These are phyloP conservation scores for Corydoras maculifer DNA, from an alignment of 2,113 vertebrate species.

Conservation along the genomic window DNA sequence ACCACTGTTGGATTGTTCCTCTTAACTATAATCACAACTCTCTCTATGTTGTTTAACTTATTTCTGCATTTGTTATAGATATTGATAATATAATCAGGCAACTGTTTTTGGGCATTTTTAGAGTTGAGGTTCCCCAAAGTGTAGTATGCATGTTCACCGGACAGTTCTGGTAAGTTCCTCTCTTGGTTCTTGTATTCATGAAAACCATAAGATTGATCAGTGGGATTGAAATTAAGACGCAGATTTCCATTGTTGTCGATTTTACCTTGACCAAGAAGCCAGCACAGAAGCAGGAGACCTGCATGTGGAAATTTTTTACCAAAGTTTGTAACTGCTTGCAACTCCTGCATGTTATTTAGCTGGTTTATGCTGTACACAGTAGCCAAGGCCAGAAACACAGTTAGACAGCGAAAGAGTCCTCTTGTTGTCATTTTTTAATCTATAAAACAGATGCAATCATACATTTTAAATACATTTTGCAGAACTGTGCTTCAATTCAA, in stretches of 20 bases:
- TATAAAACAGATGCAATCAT: background rate
- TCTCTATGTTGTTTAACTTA: too few species aligned
- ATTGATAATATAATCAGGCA: too few species aligned
- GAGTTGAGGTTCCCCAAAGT: too few species aligned
- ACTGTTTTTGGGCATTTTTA: too few species aligned
- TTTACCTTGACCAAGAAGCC: background rate
- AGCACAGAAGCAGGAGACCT: background rate
- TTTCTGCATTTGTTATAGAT: too few species aligned
- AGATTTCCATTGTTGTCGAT: conserved; percentile 11
- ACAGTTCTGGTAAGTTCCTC: background rate
- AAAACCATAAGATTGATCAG: background rate
- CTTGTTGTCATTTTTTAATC: background rate
- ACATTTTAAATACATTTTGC: background rate
- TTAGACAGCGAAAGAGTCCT: background rate
- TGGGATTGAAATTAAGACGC: background rate
- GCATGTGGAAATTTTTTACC: background rate
- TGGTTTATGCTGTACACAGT: background rate
- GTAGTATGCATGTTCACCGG: background rate
- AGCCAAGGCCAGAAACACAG: background rate
- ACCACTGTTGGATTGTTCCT: background rate
- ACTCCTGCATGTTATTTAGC: background rate
- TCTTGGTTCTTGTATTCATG: background rate
- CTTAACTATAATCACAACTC: too few species aligned
- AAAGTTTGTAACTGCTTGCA: background rate
- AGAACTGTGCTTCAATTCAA: too few species aligned